Conservation (phyloP, 2,113 vertebrate species). For the Bettongia penicillata region DNA sequence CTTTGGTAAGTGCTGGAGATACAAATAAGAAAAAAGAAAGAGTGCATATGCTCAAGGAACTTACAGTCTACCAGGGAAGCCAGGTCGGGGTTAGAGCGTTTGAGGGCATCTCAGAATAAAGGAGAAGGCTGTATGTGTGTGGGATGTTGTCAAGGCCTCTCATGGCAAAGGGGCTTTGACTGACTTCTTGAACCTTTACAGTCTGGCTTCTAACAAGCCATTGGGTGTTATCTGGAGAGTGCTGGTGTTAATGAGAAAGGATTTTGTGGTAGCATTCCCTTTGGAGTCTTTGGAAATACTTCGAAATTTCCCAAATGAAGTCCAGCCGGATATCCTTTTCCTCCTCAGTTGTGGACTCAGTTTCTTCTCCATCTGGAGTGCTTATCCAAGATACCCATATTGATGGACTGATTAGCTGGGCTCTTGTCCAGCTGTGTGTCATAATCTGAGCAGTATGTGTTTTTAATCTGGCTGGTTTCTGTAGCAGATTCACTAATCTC, state of each 20-base stretch:
- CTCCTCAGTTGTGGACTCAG: neutral
- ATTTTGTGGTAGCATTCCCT: accelerated
- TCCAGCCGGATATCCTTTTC: neutral
- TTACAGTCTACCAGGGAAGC: neutral
- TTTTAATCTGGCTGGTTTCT: neutral
- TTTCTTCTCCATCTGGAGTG: neutral
- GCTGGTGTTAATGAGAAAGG: neutral
- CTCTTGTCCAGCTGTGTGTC: neutral
- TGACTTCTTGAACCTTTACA: neutral
- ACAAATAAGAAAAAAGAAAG: neutral
- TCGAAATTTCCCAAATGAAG: neutral
- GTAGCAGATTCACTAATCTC: neutral
- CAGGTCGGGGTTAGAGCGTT: neutral
- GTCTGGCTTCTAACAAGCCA: neutral
- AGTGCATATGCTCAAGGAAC: neutral
- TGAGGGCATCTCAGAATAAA: neutral
- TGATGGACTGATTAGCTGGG: neutral
- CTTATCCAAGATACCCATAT: neutral
- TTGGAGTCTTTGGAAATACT: neutral
- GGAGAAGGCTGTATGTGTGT: neutral
- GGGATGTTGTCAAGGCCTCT: too few species aligned
- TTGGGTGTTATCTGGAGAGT: neutral
- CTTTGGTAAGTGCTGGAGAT: neutral
- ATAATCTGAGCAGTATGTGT: neutral
- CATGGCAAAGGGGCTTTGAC: accelerated